These are phyloP conservation scores for Leptinotarsa lineolata DNA, from an alignment of 1,140 invertebrate genomes.

Conservation along the genomic window DNA sequence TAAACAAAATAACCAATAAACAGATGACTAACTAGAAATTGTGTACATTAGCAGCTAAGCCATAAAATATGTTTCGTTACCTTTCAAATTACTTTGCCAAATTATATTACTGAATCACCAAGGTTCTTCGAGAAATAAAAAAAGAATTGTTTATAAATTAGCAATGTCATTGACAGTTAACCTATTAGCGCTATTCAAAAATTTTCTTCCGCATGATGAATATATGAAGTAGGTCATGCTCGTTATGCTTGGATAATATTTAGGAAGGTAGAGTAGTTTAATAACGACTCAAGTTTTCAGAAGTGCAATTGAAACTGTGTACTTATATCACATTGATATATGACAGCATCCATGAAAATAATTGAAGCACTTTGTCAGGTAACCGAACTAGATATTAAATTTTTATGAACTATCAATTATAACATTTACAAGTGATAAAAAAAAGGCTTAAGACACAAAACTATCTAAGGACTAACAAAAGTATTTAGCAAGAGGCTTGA, in stretches of 20 bases:
- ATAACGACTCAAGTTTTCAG: background rate
- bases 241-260: background rate
- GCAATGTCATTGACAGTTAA: background rate
- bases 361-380: too few species aligned
- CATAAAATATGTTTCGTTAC: background rate
- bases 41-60: background rate
- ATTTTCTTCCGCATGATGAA: background rate
- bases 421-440: too few species aligned
- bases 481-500: too few species aligned
- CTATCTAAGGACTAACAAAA: too few species aligned
- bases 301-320: background rate
- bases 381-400: background rate
- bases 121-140: background rate
- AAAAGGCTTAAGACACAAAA: too few species aligned
- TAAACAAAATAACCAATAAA: slow-evolving; percentile 1
- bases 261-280: background rate
- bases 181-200: background rate
- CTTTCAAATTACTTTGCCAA: background rate
- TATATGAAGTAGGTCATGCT: background rate
- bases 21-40: background rate
- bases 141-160: slow-evolving; percentile 1
- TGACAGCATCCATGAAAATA: background rate
- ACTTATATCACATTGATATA: background rate
- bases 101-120: slow-evolving; percentile 4
- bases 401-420: too few species aligned